Conservation (phyloP, 1,140 invertebrate genomes). For the Achatina immaculata region DNA sequence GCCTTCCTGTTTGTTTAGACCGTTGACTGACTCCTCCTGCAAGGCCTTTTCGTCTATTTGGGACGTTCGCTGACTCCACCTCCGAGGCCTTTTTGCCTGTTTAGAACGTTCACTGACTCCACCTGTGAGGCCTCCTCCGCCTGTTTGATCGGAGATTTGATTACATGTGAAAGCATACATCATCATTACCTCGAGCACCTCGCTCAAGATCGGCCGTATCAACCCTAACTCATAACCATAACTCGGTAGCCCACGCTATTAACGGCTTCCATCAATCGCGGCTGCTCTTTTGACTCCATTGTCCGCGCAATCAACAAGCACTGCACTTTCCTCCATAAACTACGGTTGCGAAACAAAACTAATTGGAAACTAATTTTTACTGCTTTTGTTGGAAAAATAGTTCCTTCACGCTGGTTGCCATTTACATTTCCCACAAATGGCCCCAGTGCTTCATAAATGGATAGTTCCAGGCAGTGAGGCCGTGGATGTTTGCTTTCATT, state of each 20-base stretch:
- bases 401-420: not conserved
- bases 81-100: no score
- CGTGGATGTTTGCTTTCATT: conserved; percentile 5
- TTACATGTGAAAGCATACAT: no score
- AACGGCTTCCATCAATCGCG: not conserved
- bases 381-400: not conserved
- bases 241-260: not conserved
- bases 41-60: no score
- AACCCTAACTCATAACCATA: not conserved
- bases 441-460: not conserved
- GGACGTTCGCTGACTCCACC: no score
- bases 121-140: no score
- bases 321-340: not conserved
- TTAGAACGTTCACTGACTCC: no score
- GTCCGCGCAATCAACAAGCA: conserved; percentile 3
- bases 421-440: not conserved
- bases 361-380: conserved; percentile 19
- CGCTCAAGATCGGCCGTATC: no score
- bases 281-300: conserved; percentile 10
- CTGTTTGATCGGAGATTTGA: no score
- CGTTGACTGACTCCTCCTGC: no score
- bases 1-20: no score
- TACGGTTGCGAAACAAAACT: not conserved
- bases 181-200: no score
- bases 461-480: not conserved